Evolutionary conservation across 2,113 vertebrate genomes (phyloP).

Genomic region (Spilogale gracilis): DNA sequence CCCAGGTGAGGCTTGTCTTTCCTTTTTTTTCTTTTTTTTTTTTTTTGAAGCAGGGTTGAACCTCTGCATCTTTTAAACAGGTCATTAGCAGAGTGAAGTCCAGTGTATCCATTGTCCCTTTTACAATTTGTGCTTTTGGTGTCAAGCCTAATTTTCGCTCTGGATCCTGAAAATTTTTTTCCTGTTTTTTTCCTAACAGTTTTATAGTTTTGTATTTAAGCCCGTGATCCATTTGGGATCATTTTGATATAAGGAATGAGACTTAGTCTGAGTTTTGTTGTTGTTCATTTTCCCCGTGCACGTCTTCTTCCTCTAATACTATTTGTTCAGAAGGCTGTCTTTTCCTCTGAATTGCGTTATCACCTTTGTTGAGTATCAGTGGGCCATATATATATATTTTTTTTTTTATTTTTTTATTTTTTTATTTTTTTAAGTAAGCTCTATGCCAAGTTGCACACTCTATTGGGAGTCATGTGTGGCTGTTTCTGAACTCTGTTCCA

Average conservation of each 20-base stretch:
- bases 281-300: accelerated
- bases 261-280: neutral
- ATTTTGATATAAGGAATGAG: neutral
- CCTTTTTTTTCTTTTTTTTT: neutral
- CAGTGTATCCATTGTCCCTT: neutral
- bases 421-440: neutral
- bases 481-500: neutral
- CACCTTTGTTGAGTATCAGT: neutral
- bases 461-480: neutral
- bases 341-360: neutral
- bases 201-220: neutral
- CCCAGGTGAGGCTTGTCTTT: neutral
- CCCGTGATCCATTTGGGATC: neutral
- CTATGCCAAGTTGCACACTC: neutral
- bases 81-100: neutral
- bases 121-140: neutral
- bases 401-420: no score
- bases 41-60: neutral
- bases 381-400: no score
- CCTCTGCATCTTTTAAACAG: neutral
- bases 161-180: neutral
- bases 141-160: neutral
- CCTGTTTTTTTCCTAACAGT: neutral
- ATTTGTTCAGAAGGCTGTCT: neutral
- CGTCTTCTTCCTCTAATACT: neutral